Base-by-base conservation (phyloP, 1,140 invertebrate species). In the Drosophila subpulchrella region DNA sequence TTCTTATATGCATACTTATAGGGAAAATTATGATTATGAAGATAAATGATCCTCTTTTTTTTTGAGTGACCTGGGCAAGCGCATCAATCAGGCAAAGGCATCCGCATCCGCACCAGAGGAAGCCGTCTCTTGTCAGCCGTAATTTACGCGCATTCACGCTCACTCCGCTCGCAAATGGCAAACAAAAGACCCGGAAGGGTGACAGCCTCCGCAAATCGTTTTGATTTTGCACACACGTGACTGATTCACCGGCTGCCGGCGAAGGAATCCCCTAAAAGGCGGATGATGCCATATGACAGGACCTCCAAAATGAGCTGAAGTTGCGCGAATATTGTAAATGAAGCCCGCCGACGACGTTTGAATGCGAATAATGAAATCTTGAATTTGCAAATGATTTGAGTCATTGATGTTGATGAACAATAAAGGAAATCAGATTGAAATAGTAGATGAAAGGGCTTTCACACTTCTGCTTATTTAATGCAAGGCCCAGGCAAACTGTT, bases 101-200 rank as follows among this genome's bases (percentile, higher is more conserved):
- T 66, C 34, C 47, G 55, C 55, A 32, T 66, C 34, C 47, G 20
- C 65, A 38, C 65, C 38, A 11, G 46, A 47, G 66, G 67, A 75
- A 80, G 66, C 68, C 73, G 48, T 79, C 70, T 61, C 77, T 54
- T 89, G 84, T 89, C 84, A 84, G 70, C 68, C 77, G 66, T 89
- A 89, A 89, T 84, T 89, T 89, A 89, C 80, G 84, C 77, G 76
- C 76, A 75, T 83, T 83, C 83, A 88, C 60, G 47, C 50, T 88
- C 56, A 60, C 63, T 17, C 47, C 41, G 36, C 57, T 51, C 47
- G 46, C 74, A 88, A 83, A 83, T 86, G 59, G 53, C 82, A 88
- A 84, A 84, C 84, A 89, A 89, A 89, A 83, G 83, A 82, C 46
- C 59, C 48, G 15, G 34, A 34, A 5, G 32, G 24, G 36, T 41